Evolutionary conservation across 2,888 invertebrate genomes (phyloP).

Genomic region (Bruchidius siliquastri): DNA sequence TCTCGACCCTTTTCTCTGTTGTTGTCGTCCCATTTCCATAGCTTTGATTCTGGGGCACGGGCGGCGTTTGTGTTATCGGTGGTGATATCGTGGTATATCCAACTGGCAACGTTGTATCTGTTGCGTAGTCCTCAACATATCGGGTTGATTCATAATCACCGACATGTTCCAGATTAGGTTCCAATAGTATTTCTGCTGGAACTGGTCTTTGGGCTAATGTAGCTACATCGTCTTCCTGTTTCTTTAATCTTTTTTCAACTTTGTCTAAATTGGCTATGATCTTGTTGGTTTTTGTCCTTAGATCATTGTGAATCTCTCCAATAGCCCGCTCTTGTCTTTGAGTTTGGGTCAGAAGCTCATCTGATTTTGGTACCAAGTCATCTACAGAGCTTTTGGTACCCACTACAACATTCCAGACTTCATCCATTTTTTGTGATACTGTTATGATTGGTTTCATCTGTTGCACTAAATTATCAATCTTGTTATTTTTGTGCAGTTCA

Average conservation of each 20-base stretch:
- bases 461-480: slow-evolving; percentile 74
- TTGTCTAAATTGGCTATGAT: slow-evolving; percentile 84
- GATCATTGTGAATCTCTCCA: slow-evolving; percentile 78
- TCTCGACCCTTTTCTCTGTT: slow-evolving; percentile 48
- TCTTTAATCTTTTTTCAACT: slow-evolving; percentile 77
- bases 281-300: slow-evolving; percentile 76
- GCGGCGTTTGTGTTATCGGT: slow-evolving; percentile 32
- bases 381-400: slow-evolving; percentile 86
- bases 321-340: slow-evolving; percentile 83
- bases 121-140: slow-evolving; percentile 46
- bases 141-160: slow-evolving; percentile 74
- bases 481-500: slow-evolving; percentile 57
- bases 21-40: slow-evolving; percentile 28
- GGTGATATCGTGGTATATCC: slow-evolving; percentile 47
- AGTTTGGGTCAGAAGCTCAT: slow-evolving; percentile 78
- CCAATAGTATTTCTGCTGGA: slow-evolving; percentile 67
- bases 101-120: slow-evolving; percentile 38
- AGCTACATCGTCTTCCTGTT: slow-evolving; percentile 80
- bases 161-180: slow-evolving; percentile 73
- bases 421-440: slow-evolving; percentile 86
- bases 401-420: slow-evolving; percentile 86
- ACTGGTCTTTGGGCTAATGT: slow-evolving; percentile 71
- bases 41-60: background rate
- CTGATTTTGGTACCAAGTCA: slow-evolving; percentile 80
- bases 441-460: slow-evolving; percentile 81